phyloP scores from a whole-genome alignment of 2,797 vertebrate genomes.

The Okamejei kenojei region DNA sequence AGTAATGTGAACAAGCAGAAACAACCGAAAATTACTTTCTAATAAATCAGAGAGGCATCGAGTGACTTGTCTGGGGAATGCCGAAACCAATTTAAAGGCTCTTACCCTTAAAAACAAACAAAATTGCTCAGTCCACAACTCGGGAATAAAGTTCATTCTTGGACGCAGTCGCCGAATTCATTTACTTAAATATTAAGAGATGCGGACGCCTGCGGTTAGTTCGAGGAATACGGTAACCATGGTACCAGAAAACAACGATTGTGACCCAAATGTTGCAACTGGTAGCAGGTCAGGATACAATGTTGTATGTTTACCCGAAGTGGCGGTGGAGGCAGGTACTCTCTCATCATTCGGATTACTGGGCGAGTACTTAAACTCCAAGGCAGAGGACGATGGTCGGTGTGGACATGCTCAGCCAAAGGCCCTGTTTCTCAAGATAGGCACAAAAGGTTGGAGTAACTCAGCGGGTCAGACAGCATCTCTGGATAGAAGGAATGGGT shows the following conservation, averaged over 20 bases:
- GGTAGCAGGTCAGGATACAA: neutral
- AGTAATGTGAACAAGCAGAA: neutral
- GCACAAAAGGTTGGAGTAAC: no score
- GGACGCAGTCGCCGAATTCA: neutral
- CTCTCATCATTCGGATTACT: no score
- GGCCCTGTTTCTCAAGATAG: no score
- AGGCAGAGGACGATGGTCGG: no score
- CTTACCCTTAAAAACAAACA: no score
- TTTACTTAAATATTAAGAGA: neutral
- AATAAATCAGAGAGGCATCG: neutral
- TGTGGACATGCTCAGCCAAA: no score
- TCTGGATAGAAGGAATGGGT: no score
- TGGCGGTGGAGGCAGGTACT: no score
- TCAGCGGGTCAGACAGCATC: no score
- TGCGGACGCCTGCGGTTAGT: neutral
- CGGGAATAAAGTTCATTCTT: conserved; percentile 15
- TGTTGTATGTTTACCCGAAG: neutral
- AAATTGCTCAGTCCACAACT: neutral
- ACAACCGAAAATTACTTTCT: neutral
- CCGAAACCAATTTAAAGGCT: neutral
- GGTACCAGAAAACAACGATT: neutral
- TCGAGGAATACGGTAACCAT: neutral
- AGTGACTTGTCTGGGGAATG: neutral
- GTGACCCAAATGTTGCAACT: neutral
- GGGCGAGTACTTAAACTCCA: no score